Base-by-base conservation (phyloP, 2,888 invertebrate species). In the Clivina fossor region DNA sequence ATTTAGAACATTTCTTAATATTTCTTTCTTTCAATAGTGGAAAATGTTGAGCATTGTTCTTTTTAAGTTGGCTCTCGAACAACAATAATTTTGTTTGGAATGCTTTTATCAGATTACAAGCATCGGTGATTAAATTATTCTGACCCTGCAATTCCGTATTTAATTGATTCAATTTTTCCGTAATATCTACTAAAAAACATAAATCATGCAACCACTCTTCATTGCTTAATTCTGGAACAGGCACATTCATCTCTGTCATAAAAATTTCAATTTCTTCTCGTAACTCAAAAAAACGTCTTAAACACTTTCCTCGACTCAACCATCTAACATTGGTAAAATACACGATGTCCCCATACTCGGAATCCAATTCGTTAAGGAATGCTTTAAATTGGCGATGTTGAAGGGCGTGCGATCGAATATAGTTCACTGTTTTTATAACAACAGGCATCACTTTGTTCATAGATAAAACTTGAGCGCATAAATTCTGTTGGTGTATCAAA, bases 101-200 rank as follows among this genome's bases (percentile, higher is more conserved):
- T 49, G 47, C 55, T 47, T 37, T 47, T 48, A 49, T 49, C 1
- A 19, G 41, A 55, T 56, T 56, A 49, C 20, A 54, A 48, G 47
- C 24, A 57, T 56, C 54, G 54, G 37, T 55, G 56, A 57, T 57
- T 8, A 57, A 20, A 18, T 57, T 54, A 47, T 49, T 20, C 48
- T 54, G 48, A 48, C 47, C 46, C 13, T 48, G 54, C 35, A 54
- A 54, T 56, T 48, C 56, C 44, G 50, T 49, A 49, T 43, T 56
- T 56, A 56, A 58, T 49, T 58, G 56, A 56, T 56, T 57, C 24
- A 57, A 37, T 53, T 50, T 56, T 51, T 56, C 43, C 26, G 30
- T 41, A 50, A 57, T 59, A 53, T 59, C 47, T 48, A 59, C 57
- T 59, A 59, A 53, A 59, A 59, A 59, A 44, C 59, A 57, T 53